A percentile compares a stretch with the other conserved stretches of the same genome.
Evolutionary conservation across 2,888 invertebrate genomes (phyloP).

Genomic region (Aromia moschata): DNA sequence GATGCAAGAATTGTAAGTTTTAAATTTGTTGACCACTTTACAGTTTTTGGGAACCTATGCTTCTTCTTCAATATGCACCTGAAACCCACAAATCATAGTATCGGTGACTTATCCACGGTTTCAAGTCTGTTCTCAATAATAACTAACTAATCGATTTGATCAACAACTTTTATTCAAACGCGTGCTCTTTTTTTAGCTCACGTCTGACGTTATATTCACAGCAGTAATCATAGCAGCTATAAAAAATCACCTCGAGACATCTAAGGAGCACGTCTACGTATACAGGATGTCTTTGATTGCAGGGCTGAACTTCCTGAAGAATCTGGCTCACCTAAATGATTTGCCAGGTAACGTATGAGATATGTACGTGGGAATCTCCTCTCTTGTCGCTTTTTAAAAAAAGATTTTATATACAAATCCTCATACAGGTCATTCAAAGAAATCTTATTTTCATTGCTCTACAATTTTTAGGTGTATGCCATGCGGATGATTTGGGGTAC

Average conservation of each 20-base stretch:
- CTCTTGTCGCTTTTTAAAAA: too few species aligned
- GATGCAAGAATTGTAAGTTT: too few species aligned
- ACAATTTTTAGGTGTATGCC: slow-evolving; percentile 42
- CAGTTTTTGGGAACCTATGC: too few species aligned
- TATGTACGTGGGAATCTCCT: too few species aligned
- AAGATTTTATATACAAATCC: too few species aligned
- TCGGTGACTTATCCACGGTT: too few species aligned
- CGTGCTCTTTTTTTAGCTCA: slow-evolving; percentile 50
- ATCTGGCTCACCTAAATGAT: slow-evolving; percentile 5
- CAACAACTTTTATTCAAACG: too few species aligned
- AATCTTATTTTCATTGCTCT: background rate
- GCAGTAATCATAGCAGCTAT: slow-evolving; percentile 45
- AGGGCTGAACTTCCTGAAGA: slow-evolving; percentile 41
- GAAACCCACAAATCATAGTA: too few species aligned
- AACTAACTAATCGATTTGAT: too few species aligned
- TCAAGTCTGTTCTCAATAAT: too few species aligned
- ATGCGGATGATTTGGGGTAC: slow-evolving; percentile 48
- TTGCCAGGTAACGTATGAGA: slow-evolving; percentile 18
- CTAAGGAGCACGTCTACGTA: slow-evolving; percentile 50
- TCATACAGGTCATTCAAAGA: background rate
- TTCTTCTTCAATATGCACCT: too few species aligned
- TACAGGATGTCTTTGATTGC: slow-evolving; percentile 52
- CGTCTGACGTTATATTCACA: slow-evolving; percentile 48
- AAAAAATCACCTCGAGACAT: slow-evolving; percentile 46
- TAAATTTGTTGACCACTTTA: too few species aligned